Evolutionary conservation across 2,113 vertebrate species (phyloP).

Genomic region (Amazona guildingii): DNA sequence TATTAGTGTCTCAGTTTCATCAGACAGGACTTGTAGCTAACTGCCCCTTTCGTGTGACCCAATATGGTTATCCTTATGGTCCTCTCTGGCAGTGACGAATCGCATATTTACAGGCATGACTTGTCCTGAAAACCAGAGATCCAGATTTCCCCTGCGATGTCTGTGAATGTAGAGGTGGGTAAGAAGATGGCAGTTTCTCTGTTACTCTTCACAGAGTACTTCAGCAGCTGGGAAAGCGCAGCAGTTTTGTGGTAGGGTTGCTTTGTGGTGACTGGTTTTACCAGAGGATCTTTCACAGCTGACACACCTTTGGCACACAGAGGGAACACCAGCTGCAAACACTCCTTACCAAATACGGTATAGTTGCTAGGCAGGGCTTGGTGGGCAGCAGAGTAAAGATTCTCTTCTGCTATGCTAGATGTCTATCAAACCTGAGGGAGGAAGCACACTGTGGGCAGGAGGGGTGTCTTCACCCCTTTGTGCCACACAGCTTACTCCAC

Average conservation of each 20-base stretch:
- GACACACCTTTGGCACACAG: background rate
- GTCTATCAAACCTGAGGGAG: background rate
- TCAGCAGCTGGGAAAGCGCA: background rate
- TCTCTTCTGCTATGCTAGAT: background rate
- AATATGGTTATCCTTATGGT: accelerated
- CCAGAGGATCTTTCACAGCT: background rate
- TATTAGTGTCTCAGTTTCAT: background rate
- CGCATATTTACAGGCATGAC: background rate
- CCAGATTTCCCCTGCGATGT: background rate
- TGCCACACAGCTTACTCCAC: background rate
- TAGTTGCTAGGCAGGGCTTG: background rate
- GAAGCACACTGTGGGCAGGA: accelerated
- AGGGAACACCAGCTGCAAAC: background rate
- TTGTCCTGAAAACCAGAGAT: background rate
- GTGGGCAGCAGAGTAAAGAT: background rate
- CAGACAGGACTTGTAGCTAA: background rate
- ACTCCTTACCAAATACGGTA: background rate
- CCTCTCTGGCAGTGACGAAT: background rate
- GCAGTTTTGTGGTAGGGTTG: background rate
- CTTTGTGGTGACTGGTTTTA: background rate
- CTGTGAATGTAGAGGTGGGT: background rate
- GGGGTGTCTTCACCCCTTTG: background rate
- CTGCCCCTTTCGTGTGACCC: background rate
- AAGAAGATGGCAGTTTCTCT: background rate
- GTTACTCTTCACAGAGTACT: background rate